Percentiles rank a stretch among this genome's conserved stretches.
Evolutionary conservation across 2,888 invertebrate genomes (phyloP).

Genomic region (Macrosoma leucophasiata): DNA sequence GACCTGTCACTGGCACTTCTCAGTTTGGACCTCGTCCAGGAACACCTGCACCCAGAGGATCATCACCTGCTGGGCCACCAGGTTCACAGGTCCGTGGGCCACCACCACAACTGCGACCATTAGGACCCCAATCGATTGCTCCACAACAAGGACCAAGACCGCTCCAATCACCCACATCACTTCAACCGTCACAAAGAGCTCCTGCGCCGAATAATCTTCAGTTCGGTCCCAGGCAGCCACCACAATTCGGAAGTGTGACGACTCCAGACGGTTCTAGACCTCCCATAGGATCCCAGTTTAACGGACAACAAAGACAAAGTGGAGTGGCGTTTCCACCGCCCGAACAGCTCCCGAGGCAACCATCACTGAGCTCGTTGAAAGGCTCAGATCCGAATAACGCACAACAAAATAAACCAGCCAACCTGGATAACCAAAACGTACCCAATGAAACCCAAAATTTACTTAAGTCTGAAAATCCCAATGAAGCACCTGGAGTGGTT

Average conservation of each 20-base stretch:
- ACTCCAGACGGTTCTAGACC: constrained; percentile 55
- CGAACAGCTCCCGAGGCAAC: constrained; percentile 54
- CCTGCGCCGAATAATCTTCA: constrained; percentile 66
- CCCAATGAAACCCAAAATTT: constrained; percentile 47
- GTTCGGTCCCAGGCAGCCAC: constrained; percentile 67
- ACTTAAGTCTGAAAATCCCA: constrained; percentile 51
- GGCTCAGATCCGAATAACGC: constrained; percentile 49
- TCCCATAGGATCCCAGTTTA: constrained; percentile 39
- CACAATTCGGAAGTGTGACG: constrained; percentile 39
- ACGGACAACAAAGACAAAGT: constrained; percentile 48
- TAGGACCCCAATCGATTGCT: constrained; percentile 54
- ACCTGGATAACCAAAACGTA: constrained; percentile 61
- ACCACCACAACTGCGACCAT: constrained; percentile 46
- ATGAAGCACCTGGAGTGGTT: constrained; percentile 56
- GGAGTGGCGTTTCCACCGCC: constrained; percentile 30
- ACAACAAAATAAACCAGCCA: constrained; percentile 55
- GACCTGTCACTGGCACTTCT: constrained; percentile 49
- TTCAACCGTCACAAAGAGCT: constrained; percentile 53
- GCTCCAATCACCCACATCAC: constrained; percentile 42
- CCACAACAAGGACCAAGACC: constrained; percentile 52
- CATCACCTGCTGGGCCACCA: constrained; percentile 40
- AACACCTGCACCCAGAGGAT: constrained; percentile 44
- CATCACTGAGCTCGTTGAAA: constrained; percentile 58
- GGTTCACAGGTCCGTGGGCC: constrained; percentile 45
- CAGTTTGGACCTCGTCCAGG: constrained; percentile 53